Conservation (phyloP, 2,113 vertebrate species). For the Hypanus sabinus region DNA sequence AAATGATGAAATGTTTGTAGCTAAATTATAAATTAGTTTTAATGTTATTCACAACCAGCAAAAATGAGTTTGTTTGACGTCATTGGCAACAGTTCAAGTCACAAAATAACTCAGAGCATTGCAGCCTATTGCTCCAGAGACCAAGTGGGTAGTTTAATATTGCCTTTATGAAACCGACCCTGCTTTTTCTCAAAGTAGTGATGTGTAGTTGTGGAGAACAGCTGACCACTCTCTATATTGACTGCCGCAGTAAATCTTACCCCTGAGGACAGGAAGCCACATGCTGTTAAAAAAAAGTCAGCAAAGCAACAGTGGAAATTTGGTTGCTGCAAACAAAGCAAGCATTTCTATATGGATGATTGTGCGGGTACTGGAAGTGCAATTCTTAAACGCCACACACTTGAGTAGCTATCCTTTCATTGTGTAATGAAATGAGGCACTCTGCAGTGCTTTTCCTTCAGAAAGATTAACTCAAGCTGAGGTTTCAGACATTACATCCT, state of each 20-base stretch:
- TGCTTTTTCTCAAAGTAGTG: not conserved
- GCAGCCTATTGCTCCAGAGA: not conserved
- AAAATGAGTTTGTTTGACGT: not conserved
- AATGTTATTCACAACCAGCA: not conserved
- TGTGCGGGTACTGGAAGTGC: constrained; percentile 46
- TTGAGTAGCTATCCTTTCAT: constrained; percentile 22
- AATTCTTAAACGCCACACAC: constrained; percentile 37
- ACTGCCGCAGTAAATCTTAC: constrained; percentile 47
- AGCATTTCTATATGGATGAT: constrained; percentile 24
- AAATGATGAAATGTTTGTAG: not conserved
- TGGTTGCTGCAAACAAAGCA: constrained; percentile 53
- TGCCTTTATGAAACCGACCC: not conserved
- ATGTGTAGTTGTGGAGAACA: not conserved
- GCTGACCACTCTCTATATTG: constrained; percentile 46
- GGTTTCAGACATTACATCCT: not conserved
- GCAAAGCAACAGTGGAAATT: constrained; percentile 48
- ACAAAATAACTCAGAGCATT: not conserved
- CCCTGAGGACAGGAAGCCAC: constrained; percentile 55
- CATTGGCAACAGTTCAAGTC: not conserved
- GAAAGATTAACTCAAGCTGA: not conserved
- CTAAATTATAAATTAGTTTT: not conserved
- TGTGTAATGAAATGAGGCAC: constrained; percentile 42
- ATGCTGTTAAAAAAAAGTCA: constrained; percentile 57
- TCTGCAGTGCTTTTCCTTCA: not conserved
- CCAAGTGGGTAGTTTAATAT: not conserved